Conservation (phyloP, 1,140 invertebrate genomes). For the Drosophila virilis region DNA sequence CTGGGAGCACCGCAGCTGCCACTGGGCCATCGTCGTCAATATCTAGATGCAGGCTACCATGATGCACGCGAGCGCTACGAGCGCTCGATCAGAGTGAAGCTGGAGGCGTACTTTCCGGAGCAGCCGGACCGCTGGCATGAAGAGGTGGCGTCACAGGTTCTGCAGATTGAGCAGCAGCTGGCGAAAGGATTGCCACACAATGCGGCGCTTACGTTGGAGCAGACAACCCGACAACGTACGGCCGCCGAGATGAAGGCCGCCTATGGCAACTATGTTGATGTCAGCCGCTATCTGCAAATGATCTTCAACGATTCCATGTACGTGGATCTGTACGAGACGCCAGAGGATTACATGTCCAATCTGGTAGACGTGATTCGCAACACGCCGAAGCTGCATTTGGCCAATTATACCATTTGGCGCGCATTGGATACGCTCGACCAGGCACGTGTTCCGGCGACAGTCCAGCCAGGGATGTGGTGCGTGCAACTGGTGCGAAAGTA, state of each 20-base stretch:
- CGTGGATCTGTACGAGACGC: slow-evolving; percentile 71
- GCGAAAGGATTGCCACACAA: slow-evolving; percentile 72
- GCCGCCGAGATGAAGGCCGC: slow-evolving; percentile 67
- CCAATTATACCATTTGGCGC: slow-evolving; percentile 90
- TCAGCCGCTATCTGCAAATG: slow-evolving; percentile 68
- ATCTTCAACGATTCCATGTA: slow-evolving; percentile 67
- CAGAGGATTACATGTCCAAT: slow-evolving; percentile 83
- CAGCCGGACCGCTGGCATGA: slow-evolving; percentile 55
- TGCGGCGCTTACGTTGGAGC: slow-evolving; percentile 57
- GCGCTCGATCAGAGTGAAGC: slow-evolving; percentile 48
- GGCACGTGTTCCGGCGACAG: slow-evolving; percentile 92
- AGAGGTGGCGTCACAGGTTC: slow-evolving; percentile 67
- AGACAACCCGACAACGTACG: slow-evolving; percentile 66
- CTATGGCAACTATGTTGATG: slow-evolving; percentile 73
- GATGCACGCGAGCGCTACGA: slow-evolving; percentile 54
- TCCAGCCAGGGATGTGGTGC: slow-evolving; percentile 89
- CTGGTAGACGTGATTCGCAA: slow-evolving; percentile 84
- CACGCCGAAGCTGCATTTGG: slow-evolving; percentile 85
- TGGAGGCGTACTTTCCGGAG: slow-evolving; percentile 64
- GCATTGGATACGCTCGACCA: slow-evolving; percentile 93
- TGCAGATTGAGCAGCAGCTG: slow-evolving; percentile 66
- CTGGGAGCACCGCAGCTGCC: slow-evolving; percentile 68
- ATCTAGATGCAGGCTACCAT: slow-evolving; percentile 43
- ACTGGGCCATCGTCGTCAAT: slow-evolving; percentile 51
- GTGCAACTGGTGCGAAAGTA: slow-evolving; percentile 65